phyloP scores from a whole-genome alignment of 1,140 invertebrate species.

The Venustaconcha ellipsiformis region DNA sequence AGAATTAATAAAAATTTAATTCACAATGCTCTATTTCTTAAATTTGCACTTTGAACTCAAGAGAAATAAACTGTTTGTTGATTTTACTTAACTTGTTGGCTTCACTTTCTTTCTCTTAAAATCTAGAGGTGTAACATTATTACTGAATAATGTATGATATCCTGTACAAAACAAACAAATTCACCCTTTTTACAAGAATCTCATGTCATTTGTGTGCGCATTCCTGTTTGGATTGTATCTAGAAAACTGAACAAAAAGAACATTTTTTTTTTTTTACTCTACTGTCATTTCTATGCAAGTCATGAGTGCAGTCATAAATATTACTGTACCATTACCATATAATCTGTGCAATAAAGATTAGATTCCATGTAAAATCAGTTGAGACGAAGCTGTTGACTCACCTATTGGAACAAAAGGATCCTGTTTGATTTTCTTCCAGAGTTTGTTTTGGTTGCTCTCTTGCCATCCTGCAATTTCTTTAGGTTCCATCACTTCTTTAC shows the following conservation, averaged over 20 bases:
- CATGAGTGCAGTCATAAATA: too few species aligned
- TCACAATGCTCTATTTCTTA: too few species aligned
- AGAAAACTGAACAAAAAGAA: neutral
- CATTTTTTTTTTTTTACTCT: neutral
- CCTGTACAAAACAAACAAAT: too few species aligned
- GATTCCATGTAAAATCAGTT: neutral
- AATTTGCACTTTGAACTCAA: too few species aligned
- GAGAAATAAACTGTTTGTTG: too few species aligned
- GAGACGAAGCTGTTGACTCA: constrained; percentile 6
- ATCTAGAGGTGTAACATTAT: too few species aligned
- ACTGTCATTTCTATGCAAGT: neutral
- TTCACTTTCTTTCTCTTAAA: too few species aligned
- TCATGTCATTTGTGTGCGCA: neutral
- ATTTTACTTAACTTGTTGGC: too few species aligned
- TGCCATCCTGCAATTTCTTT: neutral
- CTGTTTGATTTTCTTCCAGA: constrained; percentile 37
- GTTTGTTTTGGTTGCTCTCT: neutral
- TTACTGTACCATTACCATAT: neutral
- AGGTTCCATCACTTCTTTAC: too few species aligned
- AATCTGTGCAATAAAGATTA: neutral
- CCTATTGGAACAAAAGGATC: constrained; percentile 41
- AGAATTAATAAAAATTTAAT: too few species aligned
- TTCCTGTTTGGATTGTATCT: neutral
- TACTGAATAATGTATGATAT: too few species aligned
- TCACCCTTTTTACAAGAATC: too few species aligned